Conservation (phyloP, 2,113 vertebrate species). For the Amphilophus citrinellus region DNA sequence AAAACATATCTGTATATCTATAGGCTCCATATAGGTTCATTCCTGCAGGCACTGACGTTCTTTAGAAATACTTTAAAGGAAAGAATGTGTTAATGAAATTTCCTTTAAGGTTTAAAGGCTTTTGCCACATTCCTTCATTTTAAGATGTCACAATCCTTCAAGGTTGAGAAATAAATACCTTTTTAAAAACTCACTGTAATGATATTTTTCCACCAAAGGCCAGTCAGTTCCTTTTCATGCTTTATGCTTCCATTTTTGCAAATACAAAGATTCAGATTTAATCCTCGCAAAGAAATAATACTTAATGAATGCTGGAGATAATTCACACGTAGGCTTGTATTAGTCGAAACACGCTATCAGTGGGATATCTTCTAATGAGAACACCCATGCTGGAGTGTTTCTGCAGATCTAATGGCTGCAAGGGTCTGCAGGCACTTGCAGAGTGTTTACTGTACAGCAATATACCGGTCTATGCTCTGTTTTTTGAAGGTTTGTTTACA, state of each 20-base stretch:
- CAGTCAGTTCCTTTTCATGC: neutral
- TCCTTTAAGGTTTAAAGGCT: neutral
- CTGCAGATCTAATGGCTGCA: conserved; percentile 9
- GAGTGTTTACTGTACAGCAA: conserved; percentile 22
- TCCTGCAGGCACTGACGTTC: neutral
- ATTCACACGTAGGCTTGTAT: neutral
- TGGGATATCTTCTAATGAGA: conserved; percentile 35
- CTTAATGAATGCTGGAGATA: neutral
- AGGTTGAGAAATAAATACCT: neutral
- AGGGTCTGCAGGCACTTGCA: neutral
- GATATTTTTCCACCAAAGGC: neutral
- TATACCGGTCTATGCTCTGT: neutral
- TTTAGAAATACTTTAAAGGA: neutral
- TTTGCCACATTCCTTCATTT: neutral
- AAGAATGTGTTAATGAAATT: neutral
- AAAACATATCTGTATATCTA: neutral
- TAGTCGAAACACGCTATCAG: neutral
- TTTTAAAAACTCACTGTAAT: neutral
- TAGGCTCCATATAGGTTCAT: neutral
- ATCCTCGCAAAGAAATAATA: neutral
- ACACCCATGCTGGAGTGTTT: conserved; percentile 5
- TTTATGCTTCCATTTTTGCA: conserved; percentile 6
- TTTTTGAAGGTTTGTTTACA: conserved; percentile 20
- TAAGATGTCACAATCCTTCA: too few species aligned
- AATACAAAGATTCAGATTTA: conserved; percentile 4